These are phyloP conservation scores for Nesidiocoris tenuis DNA, from an alignment of 2,888 invertebrate species.

Conservation along the genomic window DNA sequence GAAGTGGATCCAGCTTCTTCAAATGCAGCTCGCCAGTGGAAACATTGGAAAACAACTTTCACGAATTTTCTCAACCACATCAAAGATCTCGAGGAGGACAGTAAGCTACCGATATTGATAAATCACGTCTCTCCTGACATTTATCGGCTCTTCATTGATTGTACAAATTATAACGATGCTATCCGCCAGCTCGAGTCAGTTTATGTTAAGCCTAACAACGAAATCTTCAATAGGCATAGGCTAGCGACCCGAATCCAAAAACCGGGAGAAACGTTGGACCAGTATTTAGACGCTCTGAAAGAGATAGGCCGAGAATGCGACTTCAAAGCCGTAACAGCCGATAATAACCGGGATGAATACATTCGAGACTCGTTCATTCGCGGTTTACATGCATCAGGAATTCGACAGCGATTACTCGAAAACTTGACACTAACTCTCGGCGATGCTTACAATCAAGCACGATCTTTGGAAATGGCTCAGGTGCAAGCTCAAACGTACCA, in stretches of 20 bases:
- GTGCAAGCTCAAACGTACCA: neutral
- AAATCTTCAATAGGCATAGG: slow-evolving; percentile 9
- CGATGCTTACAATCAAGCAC: slow-evolving; percentile 27
- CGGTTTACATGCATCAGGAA: neutral
- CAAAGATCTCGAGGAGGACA: neutral
- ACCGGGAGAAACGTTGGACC: slow-evolving; percentile 12
- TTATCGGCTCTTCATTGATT: neutral
- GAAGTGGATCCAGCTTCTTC: slow-evolving; percentile 4
- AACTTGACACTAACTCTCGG: slow-evolving; percentile 23
- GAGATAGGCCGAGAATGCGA: neutral
- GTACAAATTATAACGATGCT: neutral
- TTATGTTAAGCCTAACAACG: slow-evolving; percentile 14
- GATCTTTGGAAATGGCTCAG: slow-evolving; percentile 22
- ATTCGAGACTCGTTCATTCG: slow-evolving; percentile 22
- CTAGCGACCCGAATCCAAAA: slow-evolving; percentile 11
- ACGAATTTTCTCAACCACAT: too few relatives aligned
- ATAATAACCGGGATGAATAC: slow-evolving; percentile 3
- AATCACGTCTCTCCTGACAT: slow-evolving; percentile 9
- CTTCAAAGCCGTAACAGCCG: slow-evolving; percentile 21
- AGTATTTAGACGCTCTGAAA: slow-evolving; percentile 9
- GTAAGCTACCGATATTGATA: neutral
- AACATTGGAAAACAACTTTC: too few relatives aligned
- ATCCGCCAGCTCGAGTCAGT: neutral
- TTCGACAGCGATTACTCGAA: slow-evolving; percentile 28
- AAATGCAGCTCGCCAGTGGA: neutral